phyloP scores from a whole-genome alignment of 2,113 vertebrate genomes.

The Urocynchramus pylzowi region DNA sequence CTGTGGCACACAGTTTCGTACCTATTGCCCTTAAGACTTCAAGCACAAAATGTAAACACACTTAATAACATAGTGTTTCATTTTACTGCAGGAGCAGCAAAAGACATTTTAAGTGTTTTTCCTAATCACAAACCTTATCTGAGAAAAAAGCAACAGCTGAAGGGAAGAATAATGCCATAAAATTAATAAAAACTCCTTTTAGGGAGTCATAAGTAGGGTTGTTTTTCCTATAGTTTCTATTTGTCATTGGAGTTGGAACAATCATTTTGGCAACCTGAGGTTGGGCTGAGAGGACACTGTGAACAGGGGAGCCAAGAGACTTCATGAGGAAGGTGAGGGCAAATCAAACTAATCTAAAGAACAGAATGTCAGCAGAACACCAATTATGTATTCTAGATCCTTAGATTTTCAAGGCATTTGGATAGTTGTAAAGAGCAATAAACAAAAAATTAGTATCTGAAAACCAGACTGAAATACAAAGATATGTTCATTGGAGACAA shows the following conservation, averaged over 20 bases:
- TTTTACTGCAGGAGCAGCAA: not conserved
- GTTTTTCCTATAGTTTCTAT: not conserved
- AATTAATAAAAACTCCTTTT: not conserved
- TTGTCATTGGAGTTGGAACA: not conserved
- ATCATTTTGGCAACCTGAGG: not conserved
- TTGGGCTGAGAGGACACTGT: not conserved
- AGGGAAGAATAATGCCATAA: not conserved
- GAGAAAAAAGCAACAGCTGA: not conserved
- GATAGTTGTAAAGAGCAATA: not conserved
- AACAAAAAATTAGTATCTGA: not conserved
- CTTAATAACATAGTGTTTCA: not conserved
- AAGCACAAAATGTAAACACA: slow-evolving; percentile 9
- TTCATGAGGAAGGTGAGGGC: not conserved
- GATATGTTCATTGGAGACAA: not conserved
- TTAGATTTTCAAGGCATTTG: not conserved
- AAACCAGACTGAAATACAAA: not conserved
- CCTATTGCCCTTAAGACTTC: not conserved
- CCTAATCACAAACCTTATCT: not conserved
- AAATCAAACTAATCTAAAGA: not conserved
- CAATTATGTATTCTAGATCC: not conserved
- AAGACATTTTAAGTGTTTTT: not conserved
- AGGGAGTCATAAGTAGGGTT: not conserved
- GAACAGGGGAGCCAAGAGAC: not conserved
- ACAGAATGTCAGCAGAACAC: not conserved
- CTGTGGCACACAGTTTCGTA: not conserved